Conservation (phyloP, 30 jellyfish, hydroid and myxozoan species). For the Euphysa ruthae region DNA sequence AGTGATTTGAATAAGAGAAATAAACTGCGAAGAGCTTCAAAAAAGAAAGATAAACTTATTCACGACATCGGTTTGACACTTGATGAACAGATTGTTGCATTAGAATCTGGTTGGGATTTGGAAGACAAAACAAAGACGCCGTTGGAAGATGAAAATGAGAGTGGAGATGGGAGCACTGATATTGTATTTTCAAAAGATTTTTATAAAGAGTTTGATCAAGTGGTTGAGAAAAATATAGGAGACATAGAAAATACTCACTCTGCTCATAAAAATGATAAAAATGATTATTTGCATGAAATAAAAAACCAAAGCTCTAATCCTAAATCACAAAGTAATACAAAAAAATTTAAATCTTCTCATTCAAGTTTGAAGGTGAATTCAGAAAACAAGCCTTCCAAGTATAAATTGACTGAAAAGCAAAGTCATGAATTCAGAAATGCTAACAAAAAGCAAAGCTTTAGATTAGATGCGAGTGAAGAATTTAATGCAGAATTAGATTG, state of each 20-base stretch:
- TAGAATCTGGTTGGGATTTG: conserved; percentile 11
- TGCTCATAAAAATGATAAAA: too few relatives aligned
- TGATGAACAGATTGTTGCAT: conserved; percentile 10
- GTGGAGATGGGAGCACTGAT: not conserved
- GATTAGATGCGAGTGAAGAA: not conserved
- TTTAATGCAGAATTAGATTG: not conserved
- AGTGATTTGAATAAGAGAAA: not conserved
- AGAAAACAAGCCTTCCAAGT: too few relatives aligned
- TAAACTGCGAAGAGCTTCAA: not conserved
- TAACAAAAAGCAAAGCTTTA: not conserved
- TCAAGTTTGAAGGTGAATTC: too few relatives aligned
- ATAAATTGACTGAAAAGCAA: too few relatives aligned
- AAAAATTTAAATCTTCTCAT: too few relatives aligned
- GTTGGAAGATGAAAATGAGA: not conserved
- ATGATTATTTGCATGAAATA: too few relatives aligned
- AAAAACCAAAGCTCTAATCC: too few relatives aligned
- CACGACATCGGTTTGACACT: too few relatives aligned
- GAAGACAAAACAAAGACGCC: not conserved
- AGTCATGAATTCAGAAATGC: too few relatives aligned
- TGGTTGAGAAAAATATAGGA: not conserved
- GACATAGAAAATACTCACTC: not conserved
- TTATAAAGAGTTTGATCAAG: conserved; percentile 1
- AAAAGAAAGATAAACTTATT: too few relatives aligned
- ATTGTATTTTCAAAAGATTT: not conserved
- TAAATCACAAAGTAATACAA: too few relatives aligned